Evolutionary conservation across 2,888 invertebrate genomes (phyloP).

Genomic region (Sphaerophoria taeniata): DNA sequence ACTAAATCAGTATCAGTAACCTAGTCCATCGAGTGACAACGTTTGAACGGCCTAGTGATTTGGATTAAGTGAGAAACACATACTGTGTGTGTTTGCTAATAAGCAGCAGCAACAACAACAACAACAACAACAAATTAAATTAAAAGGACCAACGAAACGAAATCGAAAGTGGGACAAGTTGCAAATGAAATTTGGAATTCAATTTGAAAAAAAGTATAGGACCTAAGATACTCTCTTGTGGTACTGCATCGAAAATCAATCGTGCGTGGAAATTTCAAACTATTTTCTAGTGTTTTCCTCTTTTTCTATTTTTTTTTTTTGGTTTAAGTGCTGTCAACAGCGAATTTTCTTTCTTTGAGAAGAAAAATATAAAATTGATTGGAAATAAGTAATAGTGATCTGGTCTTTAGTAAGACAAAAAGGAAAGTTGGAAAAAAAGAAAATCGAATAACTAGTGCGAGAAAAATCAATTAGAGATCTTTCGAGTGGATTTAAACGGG

Average conservation of each 20-base stretch:
- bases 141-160: slow-evolving; percentile 38
- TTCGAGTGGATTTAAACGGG: slow-evolving; percentile 44
- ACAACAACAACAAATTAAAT: neutral
- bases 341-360: neutral
- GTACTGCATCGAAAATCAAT: slow-evolving; percentile 45
- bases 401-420: slow-evolving; percentile 31
- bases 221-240: slow-evolving; percentile 65
- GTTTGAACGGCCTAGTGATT: slow-evolving; percentile 77
- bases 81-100: neutral
- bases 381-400: slow-evolving; percentile 27
- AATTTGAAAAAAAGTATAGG: slow-evolving; percentile 46
- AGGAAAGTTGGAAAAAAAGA: slow-evolving; percentile 68
- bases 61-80: slow-evolving; percentile 62
- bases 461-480: slow-evolving; percentile 67
- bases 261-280: slow-evolving; percentile 50
- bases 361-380: slow-evolving; percentile 39
- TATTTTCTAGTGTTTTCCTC: slow-evolving; percentile 26
- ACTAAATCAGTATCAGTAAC: slow-evolving; percentile 82
- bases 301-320: neutral
- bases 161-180: slow-evolving; percentile 70
- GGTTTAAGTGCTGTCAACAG: slow-evolving; percentile 13
- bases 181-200: neutral
- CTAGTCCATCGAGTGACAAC: slow-evolving; percentile 82
- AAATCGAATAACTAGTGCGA: slow-evolving; percentile 68
- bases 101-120: neutral